Percentiles rank a stretch among this genome's conserved stretches.
phyloP scores from a whole-genome alignment of 2,797 vertebrate species.

The Syncerus caffer region DNA sequence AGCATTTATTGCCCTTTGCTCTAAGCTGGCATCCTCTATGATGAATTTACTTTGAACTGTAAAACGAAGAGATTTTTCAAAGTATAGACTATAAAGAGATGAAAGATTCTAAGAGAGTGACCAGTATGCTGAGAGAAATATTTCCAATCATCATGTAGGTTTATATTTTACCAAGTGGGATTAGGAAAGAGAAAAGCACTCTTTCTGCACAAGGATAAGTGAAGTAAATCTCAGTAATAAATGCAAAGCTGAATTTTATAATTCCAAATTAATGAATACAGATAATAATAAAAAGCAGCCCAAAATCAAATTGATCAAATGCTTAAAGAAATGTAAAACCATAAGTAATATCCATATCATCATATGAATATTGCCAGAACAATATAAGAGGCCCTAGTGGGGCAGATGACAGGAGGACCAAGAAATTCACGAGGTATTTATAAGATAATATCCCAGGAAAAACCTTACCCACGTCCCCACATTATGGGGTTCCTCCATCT shows the following conservation, averaged over 20 bases:
- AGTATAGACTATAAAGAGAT: slow-evolving; percentile 36
- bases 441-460: not conserved
- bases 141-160: slow-evolving; percentile 10
- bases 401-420: not conserved
- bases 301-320: slow-evolving; percentile 5
- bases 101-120: slow-evolving; percentile 27
- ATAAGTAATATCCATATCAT: not conserved
- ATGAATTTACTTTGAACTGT: slow-evolving; percentile 61
- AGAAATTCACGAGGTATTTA: not conserved
- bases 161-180: not conserved
- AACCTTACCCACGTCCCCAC: not conserved
- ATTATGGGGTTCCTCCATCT: not conserved
- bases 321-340: slow-evolving; percentile 17
- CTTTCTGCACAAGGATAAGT: not conserved
- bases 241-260: slow-evolving; percentile 40
- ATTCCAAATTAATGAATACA: not conserved
- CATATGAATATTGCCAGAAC: not conserved
- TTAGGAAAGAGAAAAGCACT: not conserved
- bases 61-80: slow-evolving; percentile 61
- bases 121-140: slow-evolving; percentile 28
- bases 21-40: not conserved
- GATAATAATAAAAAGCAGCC: not conserved
- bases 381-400: not conserved
- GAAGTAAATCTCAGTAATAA: slow-evolving; percentile 13
- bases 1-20: slow-evolving; percentile 18